Evolutionary conservation across 2,113 vertebrate species (phyloP).

Genomic region (Clinocottus analis): DNA sequence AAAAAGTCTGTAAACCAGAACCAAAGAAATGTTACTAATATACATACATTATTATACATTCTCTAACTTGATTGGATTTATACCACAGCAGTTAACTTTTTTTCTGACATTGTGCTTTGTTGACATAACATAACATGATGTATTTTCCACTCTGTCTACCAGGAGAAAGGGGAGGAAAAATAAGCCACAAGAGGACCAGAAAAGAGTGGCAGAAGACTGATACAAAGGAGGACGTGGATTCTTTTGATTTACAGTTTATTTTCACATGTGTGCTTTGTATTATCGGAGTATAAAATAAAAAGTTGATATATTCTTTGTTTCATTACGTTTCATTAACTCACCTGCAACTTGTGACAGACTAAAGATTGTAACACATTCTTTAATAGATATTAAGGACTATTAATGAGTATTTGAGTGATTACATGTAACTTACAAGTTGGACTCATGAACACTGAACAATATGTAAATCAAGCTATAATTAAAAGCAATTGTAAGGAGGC

Average conservation of each 20-base stretch:
- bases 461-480: background rate
- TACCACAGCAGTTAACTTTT: background rate
- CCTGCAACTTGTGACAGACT: background rate
- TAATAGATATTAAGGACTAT: background rate
- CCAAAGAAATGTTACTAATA: background rate
- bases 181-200: conserved; percentile 22
- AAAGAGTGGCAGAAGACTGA: background rate
- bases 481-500: background rate
- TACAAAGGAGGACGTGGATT: background rate
- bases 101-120: too few relatives aligned
- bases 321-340: background rate
- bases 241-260: background rate
- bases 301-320: conserved; percentile 16
- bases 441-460: background rate
- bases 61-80: background rate
- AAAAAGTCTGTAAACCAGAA: background rate
- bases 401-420: background rate
- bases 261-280: conserved; percentile 40
- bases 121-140: background rate
- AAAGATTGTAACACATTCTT: background rate
- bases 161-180: conserved; percentile 62
- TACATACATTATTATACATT: background rate
- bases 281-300: conserved; percentile 56
- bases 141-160: conserved; percentile 2
- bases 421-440: background rate